A percentile compares a stretch with the other conserved stretches of the same genome.
phyloP scores from a whole-genome alignment of 2,797 vertebrate genomes.

The Sebastes kiyomatsui region DNA sequence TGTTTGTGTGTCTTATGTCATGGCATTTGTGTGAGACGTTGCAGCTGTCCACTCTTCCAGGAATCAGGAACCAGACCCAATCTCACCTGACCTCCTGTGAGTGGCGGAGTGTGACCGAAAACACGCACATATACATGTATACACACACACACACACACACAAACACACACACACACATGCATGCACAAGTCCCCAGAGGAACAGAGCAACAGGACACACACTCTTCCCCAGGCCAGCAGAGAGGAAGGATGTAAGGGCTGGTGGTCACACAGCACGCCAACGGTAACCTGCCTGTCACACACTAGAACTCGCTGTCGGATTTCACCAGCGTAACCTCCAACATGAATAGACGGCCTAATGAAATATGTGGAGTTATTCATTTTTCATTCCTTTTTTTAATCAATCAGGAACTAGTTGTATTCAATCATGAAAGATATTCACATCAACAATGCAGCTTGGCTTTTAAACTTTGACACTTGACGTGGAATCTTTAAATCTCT shows the following conservation, averaged over 20 bases:
- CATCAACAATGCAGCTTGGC: neutral
- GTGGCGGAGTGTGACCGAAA: slow-evolving; percentile 65
- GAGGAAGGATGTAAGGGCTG: slow-evolving; percentile 81
- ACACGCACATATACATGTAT: slow-evolving; percentile 5
- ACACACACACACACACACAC: neutral
- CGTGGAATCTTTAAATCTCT: neutral
- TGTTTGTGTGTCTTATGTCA: slow-evolving; percentile 20
- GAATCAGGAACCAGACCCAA: slow-evolving; percentile 78
- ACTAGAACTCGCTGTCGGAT: slow-evolving; percentile 18
- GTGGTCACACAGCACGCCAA: slow-evolving; percentile 70
- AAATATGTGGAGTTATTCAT: slow-evolving; percentile 3
- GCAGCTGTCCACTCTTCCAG: slow-evolving; percentile 77
- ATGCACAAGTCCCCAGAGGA: slow-evolving; percentile 47
- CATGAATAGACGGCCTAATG: neutral
- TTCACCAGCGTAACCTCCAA: slow-evolving; percentile 22
- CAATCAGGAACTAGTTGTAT: neutral
- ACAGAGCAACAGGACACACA: slow-evolving; percentile 74
- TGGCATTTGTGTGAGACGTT: slow-evolving; percentile 60
- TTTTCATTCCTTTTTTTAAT: slow-evolving; percentile 7
- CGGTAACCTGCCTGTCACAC: slow-evolving; percentile 64
- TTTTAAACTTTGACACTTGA: neutral
- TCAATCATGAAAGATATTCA: slow-evolving; percentile 11
- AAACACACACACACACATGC: neutral
- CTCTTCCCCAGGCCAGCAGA: slow-evolving; percentile 69
- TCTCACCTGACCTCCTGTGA: slow-evolving; percentile 74